Conservation (phyloP, 2,797 vertebrate species). For the Danio aesculapii region DNA sequence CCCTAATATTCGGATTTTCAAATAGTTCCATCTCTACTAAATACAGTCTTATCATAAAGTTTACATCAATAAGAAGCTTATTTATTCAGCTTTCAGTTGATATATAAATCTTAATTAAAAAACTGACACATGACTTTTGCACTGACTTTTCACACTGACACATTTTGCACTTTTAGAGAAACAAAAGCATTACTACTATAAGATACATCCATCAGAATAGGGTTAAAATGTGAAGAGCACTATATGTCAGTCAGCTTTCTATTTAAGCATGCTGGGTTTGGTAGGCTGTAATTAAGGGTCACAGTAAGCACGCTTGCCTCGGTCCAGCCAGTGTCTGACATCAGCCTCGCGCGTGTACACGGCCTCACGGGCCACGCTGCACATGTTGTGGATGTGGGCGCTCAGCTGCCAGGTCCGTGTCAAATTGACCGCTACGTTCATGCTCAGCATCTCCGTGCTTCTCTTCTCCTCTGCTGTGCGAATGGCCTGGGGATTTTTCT, state of each 20-base stretch:
- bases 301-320: conserved; percentile 75
- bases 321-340: conserved; percentile 90
- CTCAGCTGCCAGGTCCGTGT: conserved; percentile 90
- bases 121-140: too few species aligned
- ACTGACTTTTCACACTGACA: too few species aligned
- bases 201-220: neutral
- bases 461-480: conserved; percentile 90
- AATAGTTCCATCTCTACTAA: too few species aligned
- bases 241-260: conserved; percentile 1
- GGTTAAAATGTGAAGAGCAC: conserved; percentile 43
- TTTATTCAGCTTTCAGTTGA: too few species aligned
- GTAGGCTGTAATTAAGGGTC: conserved; percentile 47
- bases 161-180: too few species aligned
- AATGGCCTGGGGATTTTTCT: conserved; percentile 94
- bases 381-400: conserved; percentile 90
- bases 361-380: conserved; percentile 89
- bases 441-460: conserved; percentile 86
- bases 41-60: too few species aligned
- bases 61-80: too few species aligned
- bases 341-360: conserved; percentile 92
- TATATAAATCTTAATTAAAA: too few species aligned
- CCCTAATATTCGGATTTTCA: too few species aligned
- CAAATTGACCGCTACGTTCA: conserved; percentile 91
- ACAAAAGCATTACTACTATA: too few species aligned
- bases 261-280: conserved; percentile 27